phyloP scores from a whole-genome alignment of 2,113 vertebrate species.

The Pycnonotus jocosus region DNA sequence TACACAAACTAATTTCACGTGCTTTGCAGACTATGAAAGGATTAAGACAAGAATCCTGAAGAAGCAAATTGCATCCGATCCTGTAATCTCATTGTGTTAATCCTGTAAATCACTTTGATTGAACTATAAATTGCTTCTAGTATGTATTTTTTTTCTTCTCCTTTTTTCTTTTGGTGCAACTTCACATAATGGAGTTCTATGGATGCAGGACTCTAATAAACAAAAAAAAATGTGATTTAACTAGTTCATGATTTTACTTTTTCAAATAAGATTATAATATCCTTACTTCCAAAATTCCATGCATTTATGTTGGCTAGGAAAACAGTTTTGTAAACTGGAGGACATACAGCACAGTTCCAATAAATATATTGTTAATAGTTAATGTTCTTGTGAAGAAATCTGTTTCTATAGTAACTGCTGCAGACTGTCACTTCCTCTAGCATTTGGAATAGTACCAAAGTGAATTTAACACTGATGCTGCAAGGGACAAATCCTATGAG shows the following conservation, averaged over 20 bases:
- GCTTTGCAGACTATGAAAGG: not conserved
- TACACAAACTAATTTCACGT: not conserved
- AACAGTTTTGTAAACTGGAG: not conserved
- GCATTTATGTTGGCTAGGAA: not conserved
- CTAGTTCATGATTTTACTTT: not conserved
- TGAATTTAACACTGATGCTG: conserved; percentile 24
- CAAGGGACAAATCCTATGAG: not conserved
- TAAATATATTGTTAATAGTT: not conserved
- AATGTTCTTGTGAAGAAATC: not conserved
- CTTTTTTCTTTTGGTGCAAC: not conserved
- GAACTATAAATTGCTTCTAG: not conserved
- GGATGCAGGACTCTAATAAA: not conserved
- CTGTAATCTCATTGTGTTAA: not conserved
- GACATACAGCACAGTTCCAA: not conserved
- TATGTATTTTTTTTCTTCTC: not conserved
- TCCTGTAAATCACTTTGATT: not conserved
- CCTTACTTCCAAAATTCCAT: not conserved
- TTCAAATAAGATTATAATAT: not conserved
- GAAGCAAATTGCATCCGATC: not conserved
- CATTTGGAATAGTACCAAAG: conserved; percentile 32
- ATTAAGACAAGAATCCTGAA: not conserved
- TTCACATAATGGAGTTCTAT: not conserved
- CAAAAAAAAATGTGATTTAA: not conserved
- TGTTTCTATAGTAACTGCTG: conserved; percentile 57
- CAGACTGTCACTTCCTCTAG: not conserved